Percentiles rank a stretch among this genome's conserved stretches.
These are phyloP conservation scores for Machimus atricapillus DNA, from an alignment of 2,888 invertebrate species.

Conservation along the genomic window DNA sequence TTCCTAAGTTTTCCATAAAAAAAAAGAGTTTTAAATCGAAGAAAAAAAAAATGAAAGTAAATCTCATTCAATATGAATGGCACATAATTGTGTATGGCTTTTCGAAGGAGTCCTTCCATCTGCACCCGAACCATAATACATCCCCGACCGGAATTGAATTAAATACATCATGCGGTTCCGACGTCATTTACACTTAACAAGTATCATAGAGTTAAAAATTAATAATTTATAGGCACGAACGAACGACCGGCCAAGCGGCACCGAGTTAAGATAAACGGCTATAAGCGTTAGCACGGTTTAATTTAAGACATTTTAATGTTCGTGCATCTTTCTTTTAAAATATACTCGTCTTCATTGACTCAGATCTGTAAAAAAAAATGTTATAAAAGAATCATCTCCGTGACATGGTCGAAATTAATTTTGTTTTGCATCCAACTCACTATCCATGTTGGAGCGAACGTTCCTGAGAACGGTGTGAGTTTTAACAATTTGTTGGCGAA, in stretches of 20 bases:
- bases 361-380: not conserved
- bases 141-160: not conserved
- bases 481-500: slow-evolving; percentile 81
- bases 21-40: not conserved
- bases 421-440: slow-evolving; percentile 52
- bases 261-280: not conserved
- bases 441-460: slow-evolving; percentile 77
- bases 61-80: slow-evolving; percentile 48
- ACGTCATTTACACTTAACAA: not conserved
- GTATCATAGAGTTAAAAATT: not conserved
- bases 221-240: not conserved
- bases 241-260: slow-evolving; percentile 18
- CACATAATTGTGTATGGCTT: slow-evolving; percentile 32
- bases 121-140: not conserved
- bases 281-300: not conserved
- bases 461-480: slow-evolving; percentile 78
- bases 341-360: not conserved
- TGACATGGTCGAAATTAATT: not conserved
- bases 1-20: not conserved
- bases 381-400: not conserved
- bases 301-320: not conserved
- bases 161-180: not conserved
- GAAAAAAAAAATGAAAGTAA: slow-evolving; percentile 27
- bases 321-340: not conserved
- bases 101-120: not conserved